phyloP scores from a whole-genome alignment of 1,140 invertebrate genomes.

The Zaprionus africanus region DNA sequence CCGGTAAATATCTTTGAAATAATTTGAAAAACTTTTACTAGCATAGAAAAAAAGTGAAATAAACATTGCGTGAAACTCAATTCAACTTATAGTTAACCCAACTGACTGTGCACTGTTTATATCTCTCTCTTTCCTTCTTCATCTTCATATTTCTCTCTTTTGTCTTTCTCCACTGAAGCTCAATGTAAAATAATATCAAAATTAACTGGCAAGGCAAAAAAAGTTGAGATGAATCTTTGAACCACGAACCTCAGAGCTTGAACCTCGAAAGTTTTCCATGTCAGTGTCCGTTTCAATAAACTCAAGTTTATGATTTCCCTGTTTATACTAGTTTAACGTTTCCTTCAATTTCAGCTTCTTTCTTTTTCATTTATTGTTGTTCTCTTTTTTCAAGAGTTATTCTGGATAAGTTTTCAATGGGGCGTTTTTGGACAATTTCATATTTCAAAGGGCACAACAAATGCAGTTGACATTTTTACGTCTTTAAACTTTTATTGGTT shows the following conservation, averaged over 20 bases:
- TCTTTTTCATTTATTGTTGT: neutral
- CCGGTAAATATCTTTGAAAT: neutral
- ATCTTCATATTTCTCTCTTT: neutral
- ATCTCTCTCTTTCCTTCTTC: neutral
- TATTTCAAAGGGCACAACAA: conserved; percentile 69
- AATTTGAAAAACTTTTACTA: neutral
- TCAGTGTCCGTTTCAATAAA: conserved; percentile 57
- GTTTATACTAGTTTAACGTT: conserved; percentile 29
- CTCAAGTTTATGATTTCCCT: conserved; percentile 55
- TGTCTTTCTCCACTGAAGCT: neutral
- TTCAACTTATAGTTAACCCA: neutral
- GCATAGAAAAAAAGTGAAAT: neutral
- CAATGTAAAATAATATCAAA: conserved; percentile 16
- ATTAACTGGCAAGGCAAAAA: conserved; percentile 21
- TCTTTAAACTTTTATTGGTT: conserved; percentile 77
- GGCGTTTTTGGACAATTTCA: conserved; percentile 61
- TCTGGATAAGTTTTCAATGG: conserved; percentile 21
- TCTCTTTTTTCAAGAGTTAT: conserved; percentile 30
- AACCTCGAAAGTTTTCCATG: conserved; percentile 20
- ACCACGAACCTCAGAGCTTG: conserved; percentile 2
- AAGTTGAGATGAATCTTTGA: conserved; percentile 27
- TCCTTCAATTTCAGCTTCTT: conserved; percentile 17
- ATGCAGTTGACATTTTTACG: conserved; percentile 79
- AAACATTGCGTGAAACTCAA: conserved; percentile 20
- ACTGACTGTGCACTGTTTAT: neutral